These are phyloP conservation scores for Caenorhabditis sulstoni DNA, from an alignment of 2,888 invertebrate genomes.

Conservation along the genomic window DNA sequence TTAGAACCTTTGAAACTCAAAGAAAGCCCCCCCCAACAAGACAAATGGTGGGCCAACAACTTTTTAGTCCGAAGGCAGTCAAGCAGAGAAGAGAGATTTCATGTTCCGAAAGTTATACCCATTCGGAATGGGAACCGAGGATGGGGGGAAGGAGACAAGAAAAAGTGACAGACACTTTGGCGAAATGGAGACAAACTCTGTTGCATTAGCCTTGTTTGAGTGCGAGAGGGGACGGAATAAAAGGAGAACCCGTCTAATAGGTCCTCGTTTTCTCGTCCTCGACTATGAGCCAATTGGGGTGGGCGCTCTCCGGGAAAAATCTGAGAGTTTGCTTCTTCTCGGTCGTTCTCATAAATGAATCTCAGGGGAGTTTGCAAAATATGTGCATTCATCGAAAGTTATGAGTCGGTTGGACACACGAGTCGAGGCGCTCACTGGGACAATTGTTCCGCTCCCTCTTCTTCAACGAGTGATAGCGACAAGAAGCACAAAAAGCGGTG, in stretches of 20 bases:
- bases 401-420: conserved; percentile 46
- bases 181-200: conserved; percentile 18
- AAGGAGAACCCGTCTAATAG: conserved; percentile 45
- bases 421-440: neutral
- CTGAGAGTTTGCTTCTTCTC: conserved; percentile 35
- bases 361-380: conserved; percentile 53
- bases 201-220: conserved; percentile 42
- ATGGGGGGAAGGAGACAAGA: neutral
- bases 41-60: conserved; percentile 3
- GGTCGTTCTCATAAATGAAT: conserved; percentile 61
- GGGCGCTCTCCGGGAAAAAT: conserved; percentile 36
- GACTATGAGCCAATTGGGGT: conserved; percentile 46
- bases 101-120: neutral
- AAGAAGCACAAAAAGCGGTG: conserved; percentile 44
- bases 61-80: no score
- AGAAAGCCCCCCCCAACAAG: neutral
- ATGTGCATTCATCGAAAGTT: conserved; percentile 56
- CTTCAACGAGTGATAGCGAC: neutral
- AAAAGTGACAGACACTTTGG: conserved; percentile 36
- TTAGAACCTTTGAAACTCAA: neutral
- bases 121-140: neutral
- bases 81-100: neutral
- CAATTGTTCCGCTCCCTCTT: conserved; percentile 29
- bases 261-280: conserved; percentile 40
- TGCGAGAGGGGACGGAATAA: conserved; percentile 1